Evolutionary conservation across 2,797 vertebrate genomes (phyloP), one percentile per base, ranked within the genome.

Genomic region (Tangara arthus): DNA sequence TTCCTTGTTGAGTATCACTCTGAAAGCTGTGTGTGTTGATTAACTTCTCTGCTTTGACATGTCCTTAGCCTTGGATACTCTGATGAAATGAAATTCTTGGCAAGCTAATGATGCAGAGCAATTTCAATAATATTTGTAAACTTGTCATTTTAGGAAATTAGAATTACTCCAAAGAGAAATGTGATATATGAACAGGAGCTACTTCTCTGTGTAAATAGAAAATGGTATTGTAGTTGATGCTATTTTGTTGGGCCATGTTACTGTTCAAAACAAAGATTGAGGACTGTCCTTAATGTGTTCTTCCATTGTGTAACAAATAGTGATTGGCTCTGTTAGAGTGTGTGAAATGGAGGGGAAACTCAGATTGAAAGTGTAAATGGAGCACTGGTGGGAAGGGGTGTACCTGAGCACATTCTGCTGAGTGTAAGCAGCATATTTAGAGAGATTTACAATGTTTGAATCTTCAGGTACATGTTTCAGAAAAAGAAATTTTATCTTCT

Each of bases 51-150:
- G 2, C 89, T 90, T 79, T 93, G 89, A 87, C 18, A 12, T 41
- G 49, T 83, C 86, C 66, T 96, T 92, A 93, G 77, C 70, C 55
- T 75, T 82, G 86, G 66, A 86, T 90, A 55, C 35, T 34, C 70
- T 63, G 57, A 59, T 87, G 82, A 92, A 94, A 92, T 92, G 9
- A 81, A 86, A 76, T 89, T 93, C 92, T 89, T 90, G 77, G 57
- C 81, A 75, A 84, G 77, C 77, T 96, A 94, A 96, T 82, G 83
- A 81, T 95, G 89, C 86, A 78, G 35, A 93, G 80, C 88, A 78
- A 76, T 96, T 94, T 91, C 65, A 83, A 4, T 64, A 81, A 84
- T 64, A 86, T 64, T 49, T 68, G 70, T 92, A 83, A 90, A 90
- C 69, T 81, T 90, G 86, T 88, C 72, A 71, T 91, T 91, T 91